A percentile compares a stretch with the other conserved stretches of the same genome.
phyloP scores from a whole-genome alignment of 2,888 invertebrate genomes.

The Craniophora ligustri region DNA sequence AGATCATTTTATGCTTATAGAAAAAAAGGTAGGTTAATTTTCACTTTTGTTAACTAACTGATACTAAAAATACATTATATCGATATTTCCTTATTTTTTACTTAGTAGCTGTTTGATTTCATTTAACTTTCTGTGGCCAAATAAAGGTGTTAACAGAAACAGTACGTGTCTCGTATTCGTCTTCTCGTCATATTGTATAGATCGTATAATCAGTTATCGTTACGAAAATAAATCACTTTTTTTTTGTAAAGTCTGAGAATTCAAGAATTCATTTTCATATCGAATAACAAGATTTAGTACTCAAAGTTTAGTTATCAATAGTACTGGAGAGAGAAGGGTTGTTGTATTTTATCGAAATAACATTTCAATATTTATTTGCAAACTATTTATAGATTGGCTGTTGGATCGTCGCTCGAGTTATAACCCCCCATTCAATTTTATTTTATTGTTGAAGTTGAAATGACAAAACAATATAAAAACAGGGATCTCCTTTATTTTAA shows the following conservation, averaged over 20 bases:
- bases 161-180: slow-evolving; percentile 27
- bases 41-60: too few relatives aligned
- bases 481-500: slow-evolving; percentile 78
- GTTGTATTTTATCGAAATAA: slow-evolving; percentile 37
- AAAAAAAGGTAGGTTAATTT: too few relatives aligned
- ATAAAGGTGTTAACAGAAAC: slow-evolving; percentile 36
- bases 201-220: background rate
- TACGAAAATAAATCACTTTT: background rate
- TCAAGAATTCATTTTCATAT: slow-evolving; percentile 19
- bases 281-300: slow-evolving; percentile 37
- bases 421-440: slow-evolving; percentile 5
- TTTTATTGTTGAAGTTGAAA: slow-evolving; percentile 15
- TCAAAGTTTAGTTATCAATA: slow-evolving; percentile 34
- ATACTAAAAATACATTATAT: too few relatives aligned
- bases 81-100: too few relatives aligned
- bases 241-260: slow-evolving; percentile 1
- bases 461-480: slow-evolving; percentile 67
- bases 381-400: slow-evolving; percentile 37
- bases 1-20: too few relatives aligned
- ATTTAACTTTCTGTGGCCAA: slow-evolving; percentile 14
- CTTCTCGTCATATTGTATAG: background rate
- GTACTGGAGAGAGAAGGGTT: slow-evolving; percentile 27
- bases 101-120: background rate
- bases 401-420: slow-evolving; percentile 15
- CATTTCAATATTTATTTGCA: slow-evolving; percentile 41